A percentile compares a stretch with the other conserved stretches of the same genome.
Conservation (phyloP, 2,888 invertebrate genomes). For the Podabrus alpinus region DNA sequence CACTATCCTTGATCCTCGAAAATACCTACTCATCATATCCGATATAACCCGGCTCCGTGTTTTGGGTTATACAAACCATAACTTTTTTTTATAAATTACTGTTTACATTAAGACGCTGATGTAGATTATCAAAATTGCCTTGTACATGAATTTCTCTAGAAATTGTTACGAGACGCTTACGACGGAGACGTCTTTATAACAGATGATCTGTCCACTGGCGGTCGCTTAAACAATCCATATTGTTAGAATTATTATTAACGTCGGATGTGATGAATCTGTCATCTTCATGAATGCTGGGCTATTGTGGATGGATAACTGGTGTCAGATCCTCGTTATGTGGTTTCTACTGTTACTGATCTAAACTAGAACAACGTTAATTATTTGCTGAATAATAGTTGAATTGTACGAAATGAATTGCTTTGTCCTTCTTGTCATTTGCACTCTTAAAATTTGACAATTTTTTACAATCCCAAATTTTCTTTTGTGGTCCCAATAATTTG, state of each 20-base stretch:
- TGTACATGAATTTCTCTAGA: constrained; percentile 17
- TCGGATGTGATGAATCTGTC: constrained; percentile 50
- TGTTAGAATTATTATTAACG: constrained; percentile 48
- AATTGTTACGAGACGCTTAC: constrained; percentile 21
- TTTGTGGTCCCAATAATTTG: background rate
- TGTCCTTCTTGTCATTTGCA: constrained; percentile 27
- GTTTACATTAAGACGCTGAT: background rate
- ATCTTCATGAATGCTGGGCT: constrained; percentile 42
- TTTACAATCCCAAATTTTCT: background rate
- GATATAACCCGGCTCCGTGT: constrained; percentile 6
- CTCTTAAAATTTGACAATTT: constrained; percentile 17
- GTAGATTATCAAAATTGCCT: background rate
- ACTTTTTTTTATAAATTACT: background rate
- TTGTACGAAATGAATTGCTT: constrained; percentile 28
- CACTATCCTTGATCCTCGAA: constrained; percentile 41
- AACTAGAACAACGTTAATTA: constrained; percentile 33
- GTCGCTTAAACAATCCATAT: constrained; percentile 46
- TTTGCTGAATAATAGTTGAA: constrained; percentile 32
- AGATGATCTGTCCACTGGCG: constrained; percentile 45
- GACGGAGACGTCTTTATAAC: constrained; percentile 39
- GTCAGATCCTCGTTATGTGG: constrained; percentile 43
- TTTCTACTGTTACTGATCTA: constrained; percentile 33
- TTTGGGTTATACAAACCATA: constrained; percentile 11
- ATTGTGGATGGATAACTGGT: constrained; percentile 43
- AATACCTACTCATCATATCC: constrained; percentile 41